phyloP scores from a whole-genome alignment of 1,140 invertebrate genomes.

The Heliothis virescens region DNA sequence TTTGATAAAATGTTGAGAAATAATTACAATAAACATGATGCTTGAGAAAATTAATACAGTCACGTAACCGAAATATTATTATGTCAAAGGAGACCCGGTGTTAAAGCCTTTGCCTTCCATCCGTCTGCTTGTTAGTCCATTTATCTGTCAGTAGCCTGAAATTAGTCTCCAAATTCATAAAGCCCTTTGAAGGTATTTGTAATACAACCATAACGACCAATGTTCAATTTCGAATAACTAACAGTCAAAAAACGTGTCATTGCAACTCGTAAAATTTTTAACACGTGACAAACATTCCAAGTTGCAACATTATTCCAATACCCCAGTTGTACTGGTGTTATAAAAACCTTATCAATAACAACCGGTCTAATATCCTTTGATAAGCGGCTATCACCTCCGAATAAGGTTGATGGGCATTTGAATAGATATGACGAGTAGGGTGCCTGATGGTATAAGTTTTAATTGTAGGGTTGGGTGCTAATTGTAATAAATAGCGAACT shows the following conservation, averaged over 20 bases:
- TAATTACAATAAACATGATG: no score
- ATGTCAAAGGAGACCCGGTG: no score
- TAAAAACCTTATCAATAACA: constrained; percentile 13
- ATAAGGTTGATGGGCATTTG: constrained; percentile 19
- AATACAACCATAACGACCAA: no score
- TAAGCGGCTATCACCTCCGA: constrained; percentile 14
- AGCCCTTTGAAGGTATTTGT: no score
- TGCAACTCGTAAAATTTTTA: background rate
- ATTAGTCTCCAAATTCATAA: no score
- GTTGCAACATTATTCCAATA: background rate
- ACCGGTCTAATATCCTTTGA: constrained; percentile 25
- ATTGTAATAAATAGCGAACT: background rate
- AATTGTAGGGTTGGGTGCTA: background rate
- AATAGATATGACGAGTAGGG: background rate
- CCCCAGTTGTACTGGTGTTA: background rate
- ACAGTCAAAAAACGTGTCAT: no score
- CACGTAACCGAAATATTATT: no score
- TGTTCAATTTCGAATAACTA: background rate
- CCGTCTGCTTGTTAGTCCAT: no score
- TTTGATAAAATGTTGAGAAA: no score
- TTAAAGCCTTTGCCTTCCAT: no score
- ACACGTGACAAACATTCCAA: background rate
- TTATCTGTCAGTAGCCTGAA: no score
- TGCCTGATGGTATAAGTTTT: background rate
- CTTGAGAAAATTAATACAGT: no score